Evolutionary conservation across 2,888 invertebrate species (phyloP).

Genomic region (Chymomyza amoena): DNA sequence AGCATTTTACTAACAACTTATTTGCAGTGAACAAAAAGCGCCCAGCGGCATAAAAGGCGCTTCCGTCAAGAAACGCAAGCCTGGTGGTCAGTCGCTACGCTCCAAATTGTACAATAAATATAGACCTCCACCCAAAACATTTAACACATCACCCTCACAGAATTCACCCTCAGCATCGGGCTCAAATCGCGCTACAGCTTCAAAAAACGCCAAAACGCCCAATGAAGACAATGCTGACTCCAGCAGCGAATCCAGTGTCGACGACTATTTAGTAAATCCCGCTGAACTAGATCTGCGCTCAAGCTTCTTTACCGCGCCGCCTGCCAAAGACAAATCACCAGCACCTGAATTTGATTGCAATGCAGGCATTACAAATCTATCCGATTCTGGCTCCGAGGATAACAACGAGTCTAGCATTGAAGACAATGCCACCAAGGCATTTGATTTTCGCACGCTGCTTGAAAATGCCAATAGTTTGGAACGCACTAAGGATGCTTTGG

Average conservation of each 20-base stretch:
- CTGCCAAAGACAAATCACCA: slow-evolving; percentile 48
- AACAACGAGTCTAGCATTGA: slow-evolving; percentile 66
- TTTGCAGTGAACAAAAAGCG: slow-evolving; percentile 51
- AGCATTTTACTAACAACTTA: background rate
- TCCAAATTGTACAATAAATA: slow-evolving; percentile 74
- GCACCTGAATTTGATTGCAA: slow-evolving; percentile 77
- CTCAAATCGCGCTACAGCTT: slow-evolving; percentile 48
- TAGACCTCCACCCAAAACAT: slow-evolving; percentile 73
- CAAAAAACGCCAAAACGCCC: slow-evolving; percentile 75
- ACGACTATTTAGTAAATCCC: slow-evolving; percentile 80
- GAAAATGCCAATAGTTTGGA: slow-evolving; percentile 82
- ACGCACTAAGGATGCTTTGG: slow-evolving; percentile 80
- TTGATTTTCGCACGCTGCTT: slow-evolving; percentile 80
- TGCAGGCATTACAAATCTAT: slow-evolving; percentile 70
- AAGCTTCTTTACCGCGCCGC: slow-evolving; percentile 79
- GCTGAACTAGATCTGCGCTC: slow-evolving; percentile 81
- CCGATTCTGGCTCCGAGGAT: slow-evolving; percentile 75
- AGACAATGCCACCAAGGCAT: slow-evolving; percentile 57
- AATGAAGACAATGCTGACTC: slow-evolving; percentile 59
- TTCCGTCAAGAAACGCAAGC: slow-evolving; percentile 68
- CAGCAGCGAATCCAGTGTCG: slow-evolving; percentile 78
- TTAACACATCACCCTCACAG: slow-evolving; percentile 56
- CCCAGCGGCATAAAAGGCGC: slow-evolving; percentile 63
- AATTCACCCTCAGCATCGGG: slow-evolving; percentile 73
- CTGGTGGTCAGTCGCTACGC: slow-evolving; percentile 67